phyloP scores from a whole-genome alignment of 2,797 vertebrate genomes.

The Diceros bicornis region DNA sequence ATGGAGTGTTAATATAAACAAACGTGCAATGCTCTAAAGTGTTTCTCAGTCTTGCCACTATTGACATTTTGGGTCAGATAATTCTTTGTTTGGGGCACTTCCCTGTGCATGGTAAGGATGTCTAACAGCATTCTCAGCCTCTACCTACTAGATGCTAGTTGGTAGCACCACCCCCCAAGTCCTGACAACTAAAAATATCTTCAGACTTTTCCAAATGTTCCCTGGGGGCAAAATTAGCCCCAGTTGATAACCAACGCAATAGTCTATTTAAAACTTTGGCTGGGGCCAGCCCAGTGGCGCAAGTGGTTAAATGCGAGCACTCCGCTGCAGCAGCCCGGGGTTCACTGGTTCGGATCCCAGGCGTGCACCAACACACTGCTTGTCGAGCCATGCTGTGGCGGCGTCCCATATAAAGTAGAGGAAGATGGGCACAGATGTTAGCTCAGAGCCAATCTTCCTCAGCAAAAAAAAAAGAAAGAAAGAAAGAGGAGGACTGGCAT shows the following conservation, averaged over 20 bases:
- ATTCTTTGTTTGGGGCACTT: background rate
- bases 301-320: too few species aligned
- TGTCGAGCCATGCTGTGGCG: too few species aligned
- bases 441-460: too few species aligned
- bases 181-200: background rate
- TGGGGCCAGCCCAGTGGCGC: too few species aligned
- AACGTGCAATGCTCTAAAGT: background rate
- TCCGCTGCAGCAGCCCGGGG: too few species aligned
- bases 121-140: background rate
- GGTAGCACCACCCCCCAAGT: background rate
- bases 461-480: too few species aligned
- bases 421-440: too few species aligned
- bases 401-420: too few species aligned
- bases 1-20: background rate
- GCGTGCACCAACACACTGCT: too few species aligned
- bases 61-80: background rate
- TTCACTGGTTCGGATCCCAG: too few species aligned
- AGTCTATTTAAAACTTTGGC: background rate
- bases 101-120: background rate
- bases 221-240: background rate
- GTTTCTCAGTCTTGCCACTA: background rate
- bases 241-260: background rate
- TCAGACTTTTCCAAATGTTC: background rate
- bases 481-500: too few species aligned
- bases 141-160: background rate